A percentile compares a stretch with the other conserved stretches of the same genome.
Evolutionary conservation across 2,797 vertebrate species (phyloP).

Genomic region (Enteromius fasciolatus): DNA sequence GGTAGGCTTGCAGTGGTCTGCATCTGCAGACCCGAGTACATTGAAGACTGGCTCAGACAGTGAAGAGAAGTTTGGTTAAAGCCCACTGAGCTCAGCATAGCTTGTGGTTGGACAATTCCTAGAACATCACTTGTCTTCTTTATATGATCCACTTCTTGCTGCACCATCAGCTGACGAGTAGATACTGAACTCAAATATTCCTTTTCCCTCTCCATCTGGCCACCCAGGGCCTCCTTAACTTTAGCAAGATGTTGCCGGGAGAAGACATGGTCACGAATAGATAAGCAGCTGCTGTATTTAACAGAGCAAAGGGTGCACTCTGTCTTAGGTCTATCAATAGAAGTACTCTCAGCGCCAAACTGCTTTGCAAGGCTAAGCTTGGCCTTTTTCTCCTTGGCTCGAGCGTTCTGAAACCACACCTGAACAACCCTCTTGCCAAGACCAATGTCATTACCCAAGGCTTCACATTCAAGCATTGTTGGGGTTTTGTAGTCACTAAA

Average conservation of each 20-base stretch:
- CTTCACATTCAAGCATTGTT: conserved; percentile 96
- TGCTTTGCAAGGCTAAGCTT: conserved; percentile 92
- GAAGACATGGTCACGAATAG: conserved; percentile 88
- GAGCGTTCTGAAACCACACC: conserved; percentile 99
- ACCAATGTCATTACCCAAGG: conserved; percentile 94
- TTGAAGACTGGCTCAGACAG: conserved; percentile 81
- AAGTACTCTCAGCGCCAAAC: conserved; percentile 87
- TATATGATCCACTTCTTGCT: conserved; percentile 86
- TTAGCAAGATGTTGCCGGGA: conserved; percentile 89
- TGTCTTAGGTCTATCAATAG: conserved; percentile 87
- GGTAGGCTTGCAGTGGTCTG: conserved; percentile 82
- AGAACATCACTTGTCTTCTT: conserved; percentile 87
- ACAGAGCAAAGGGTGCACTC: conserved; percentile 89
- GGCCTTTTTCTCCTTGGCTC: conserved; percentile 98
- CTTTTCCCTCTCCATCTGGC: conserved; percentile 88
- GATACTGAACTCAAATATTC: conserved; percentile 87
- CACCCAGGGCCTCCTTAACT: conserved; percentile 90
- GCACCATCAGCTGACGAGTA: conserved; percentile 85
- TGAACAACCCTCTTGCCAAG: conserved; percentile 98
- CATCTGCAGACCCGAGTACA: conserved; percentile 81
- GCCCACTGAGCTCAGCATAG: conserved; percentile 76
- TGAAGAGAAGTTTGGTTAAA: conserved; percentile 81
- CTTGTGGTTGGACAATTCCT: conserved; percentile 79
- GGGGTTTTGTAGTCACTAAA: conserved; percentile 97
- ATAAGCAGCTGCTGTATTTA: conserved; percentile 86